Conservation (phyloP, 64 coral and sea anemone genomes). For the Trachythela sp. region DNA sequence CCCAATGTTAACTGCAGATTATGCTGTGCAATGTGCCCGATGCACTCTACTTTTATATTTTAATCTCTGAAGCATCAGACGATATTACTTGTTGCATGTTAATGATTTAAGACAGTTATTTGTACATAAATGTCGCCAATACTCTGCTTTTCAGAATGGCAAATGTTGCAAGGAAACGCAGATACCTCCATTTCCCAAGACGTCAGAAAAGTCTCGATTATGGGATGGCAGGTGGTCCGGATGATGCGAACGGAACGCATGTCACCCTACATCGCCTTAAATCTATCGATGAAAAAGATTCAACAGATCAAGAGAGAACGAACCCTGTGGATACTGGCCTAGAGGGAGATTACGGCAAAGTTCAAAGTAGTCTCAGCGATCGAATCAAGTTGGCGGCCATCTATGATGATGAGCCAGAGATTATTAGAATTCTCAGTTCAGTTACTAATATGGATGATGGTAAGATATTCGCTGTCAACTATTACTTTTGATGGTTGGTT, state of each 20-base stretch:
- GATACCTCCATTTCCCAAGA: background rate
- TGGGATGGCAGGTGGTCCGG: background rate
- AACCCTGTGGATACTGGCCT: no score
- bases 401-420: background rate
- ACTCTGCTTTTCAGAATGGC: background rate
- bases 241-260: background rate
- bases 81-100: no score
- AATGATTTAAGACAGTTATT: no score
- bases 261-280: background rate
- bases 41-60: no score
- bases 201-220: background rate
- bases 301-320: background rate
- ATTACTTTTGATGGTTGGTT: no score
- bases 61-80: no score
- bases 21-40: no score
- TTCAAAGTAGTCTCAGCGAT: background rate
- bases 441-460: background rate
- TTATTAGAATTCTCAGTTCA: background rate
- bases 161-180: background rate
- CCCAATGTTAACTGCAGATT: no score
- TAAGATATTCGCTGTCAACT: no score
- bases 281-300: conserved; percentile 14
- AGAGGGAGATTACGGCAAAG: background rate
- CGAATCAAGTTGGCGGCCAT: background rate
- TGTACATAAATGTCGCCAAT: no score